Evolutionary conservation across 2,888 invertebrate genomes (phyloP).

Genomic region (Lycophotia porphyrea): DNA sequence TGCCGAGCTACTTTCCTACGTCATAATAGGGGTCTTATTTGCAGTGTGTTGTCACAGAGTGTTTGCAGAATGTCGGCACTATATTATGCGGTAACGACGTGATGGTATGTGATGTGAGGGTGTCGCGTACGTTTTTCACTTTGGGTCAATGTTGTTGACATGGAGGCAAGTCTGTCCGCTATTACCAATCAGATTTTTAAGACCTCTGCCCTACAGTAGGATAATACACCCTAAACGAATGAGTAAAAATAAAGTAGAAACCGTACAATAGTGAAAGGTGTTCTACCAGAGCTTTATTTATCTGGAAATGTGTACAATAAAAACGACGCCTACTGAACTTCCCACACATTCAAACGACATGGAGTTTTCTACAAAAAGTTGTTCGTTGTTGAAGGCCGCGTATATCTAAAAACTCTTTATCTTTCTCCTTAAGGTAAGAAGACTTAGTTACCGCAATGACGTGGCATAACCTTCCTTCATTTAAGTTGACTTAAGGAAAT

Average conservation of each 20-base stretch:
- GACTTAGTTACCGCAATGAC: constrained; percentile 38
- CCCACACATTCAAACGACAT: constrained; percentile 41
- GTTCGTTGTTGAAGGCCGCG: constrained; percentile 59
- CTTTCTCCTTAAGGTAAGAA: constrained; percentile 23
- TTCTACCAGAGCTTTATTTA: background rate
- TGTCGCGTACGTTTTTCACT: constrained; percentile 37
- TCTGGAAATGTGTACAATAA: background rate
- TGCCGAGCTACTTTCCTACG: constrained; percentile 74
- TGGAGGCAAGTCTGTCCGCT: constrained; percentile 12
- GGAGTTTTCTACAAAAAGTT: constrained; percentile 52
- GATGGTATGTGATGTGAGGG: constrained; percentile 35
- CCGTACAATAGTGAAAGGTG: background rate
- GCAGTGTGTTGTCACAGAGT: constrained; percentile 65
- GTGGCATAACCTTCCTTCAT: constrained; percentile 21
- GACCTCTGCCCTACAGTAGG: background rate
- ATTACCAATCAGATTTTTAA: constrained; percentile 15
- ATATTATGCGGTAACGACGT: constrained; percentile 60
- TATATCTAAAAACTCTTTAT: constrained; percentile 46
- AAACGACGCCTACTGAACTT: constrained; percentile 12
- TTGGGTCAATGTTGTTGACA: constrained; percentile 33
- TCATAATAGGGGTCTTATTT: constrained; percentile 76
- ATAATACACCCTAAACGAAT: background rate
- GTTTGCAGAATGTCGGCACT: constrained; percentile 62
- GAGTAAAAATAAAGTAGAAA: background rate
- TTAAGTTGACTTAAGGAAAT: constrained; percentile 37